Evolutionary conservation across 2,888 invertebrate genomes (phyloP), one percentile per base, ranked within the genome.

Genomic region (Gymnosoma rotundatum): DNA sequence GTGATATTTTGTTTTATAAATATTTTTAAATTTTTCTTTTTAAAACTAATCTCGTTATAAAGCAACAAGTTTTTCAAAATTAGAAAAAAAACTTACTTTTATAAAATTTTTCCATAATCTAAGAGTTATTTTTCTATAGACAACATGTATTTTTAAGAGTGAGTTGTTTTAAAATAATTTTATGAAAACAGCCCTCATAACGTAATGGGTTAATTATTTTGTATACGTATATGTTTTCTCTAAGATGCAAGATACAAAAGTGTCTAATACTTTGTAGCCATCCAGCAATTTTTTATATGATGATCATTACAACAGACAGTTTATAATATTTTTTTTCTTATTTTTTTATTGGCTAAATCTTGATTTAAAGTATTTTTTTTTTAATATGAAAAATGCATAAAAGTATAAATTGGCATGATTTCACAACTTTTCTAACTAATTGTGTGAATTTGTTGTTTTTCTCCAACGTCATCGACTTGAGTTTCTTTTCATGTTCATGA

Each of bases 241-340:
- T 38, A 9, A 32, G 56, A 48, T 50, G 36, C 36, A 67, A 60
- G 32, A 54, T 18, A 50, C 66, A 60, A 73, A 36, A 36, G 32
- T 61, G 54, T 80, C 60, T 79, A n/a, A 60, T 66, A 54, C 25
- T 50, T 72, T 50, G 36, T 20, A 54, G 50, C 63, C 58, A 25
- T 38, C 69, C 16, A 63, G 58, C 18, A 54, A 38, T 58, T 58
- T 70, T 75, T 70, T 72, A 72, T 72, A 56, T 75, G 74, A 61
- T 76, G 75, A 83, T 83, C 83, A 79, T 83, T 78, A 75, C 42
- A 60, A 63, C 70, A 54, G 72, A 75, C 78, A 83, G 74, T 66
- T 61, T 69, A 69, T 69, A 58, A 67, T 66, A 14, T 66, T 54
- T 20, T 16, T 42, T 42, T 25, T 32, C 36, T 60, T n/a, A 36